Percentiles rank a stretch among this genome's conserved stretches.
These are phyloP conservation scores for Lemur catta DNA, from an alignment of 2,797 vertebrate genomes.

Conservation along the genomic window DNA sequence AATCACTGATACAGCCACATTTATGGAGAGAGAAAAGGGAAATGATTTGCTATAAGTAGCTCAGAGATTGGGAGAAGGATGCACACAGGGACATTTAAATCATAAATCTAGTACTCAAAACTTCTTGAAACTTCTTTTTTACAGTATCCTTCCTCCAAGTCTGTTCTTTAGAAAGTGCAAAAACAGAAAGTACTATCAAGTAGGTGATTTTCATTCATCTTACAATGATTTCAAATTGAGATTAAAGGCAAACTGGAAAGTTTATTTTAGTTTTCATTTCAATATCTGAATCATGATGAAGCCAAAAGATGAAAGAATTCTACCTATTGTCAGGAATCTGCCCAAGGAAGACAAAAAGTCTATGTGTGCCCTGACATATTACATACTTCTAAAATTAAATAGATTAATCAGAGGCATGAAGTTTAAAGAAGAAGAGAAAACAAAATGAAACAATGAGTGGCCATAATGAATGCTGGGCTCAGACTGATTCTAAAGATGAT, in stretches of 20 bases:
- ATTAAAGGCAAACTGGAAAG: background rate
- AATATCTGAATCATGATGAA: background rate
- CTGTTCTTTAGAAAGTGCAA: background rate
- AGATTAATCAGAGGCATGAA: background rate
- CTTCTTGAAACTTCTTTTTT: background rate
- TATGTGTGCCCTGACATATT: background rate
- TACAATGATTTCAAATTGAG: background rate
- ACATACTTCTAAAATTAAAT: background rate
- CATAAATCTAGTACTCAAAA: background rate
- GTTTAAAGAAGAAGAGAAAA: background rate
- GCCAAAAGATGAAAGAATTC: constrained; percentile 9
- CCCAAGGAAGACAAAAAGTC: background rate
- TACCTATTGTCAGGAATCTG: background rate
- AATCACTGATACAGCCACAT: background rate
- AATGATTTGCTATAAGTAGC: background rate
- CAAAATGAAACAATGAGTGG: background rate
- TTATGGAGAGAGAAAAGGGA: background rate
- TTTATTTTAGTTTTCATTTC: constrained; percentile 32
- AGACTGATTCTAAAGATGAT: background rate
- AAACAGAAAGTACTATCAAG: background rate
- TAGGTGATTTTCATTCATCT: background rate
- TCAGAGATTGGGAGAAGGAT: background rate
- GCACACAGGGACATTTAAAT: background rate
- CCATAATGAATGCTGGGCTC: background rate
- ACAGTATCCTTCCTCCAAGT: background rate